phyloP scores from a whole-genome alignment of 2,888 invertebrate genomes.

The Hipparchia sbordonii region DNA sequence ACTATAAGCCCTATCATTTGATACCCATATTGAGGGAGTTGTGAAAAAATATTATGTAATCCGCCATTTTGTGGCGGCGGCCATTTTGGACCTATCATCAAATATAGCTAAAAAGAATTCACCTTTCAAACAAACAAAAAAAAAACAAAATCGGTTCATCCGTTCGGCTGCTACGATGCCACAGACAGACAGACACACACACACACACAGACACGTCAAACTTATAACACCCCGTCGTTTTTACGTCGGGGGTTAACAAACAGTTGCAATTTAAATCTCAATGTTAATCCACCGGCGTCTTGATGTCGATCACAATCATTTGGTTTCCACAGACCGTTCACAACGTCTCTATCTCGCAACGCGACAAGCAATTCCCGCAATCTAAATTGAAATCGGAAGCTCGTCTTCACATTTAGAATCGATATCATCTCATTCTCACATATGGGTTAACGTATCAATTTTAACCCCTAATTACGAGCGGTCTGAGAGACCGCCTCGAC shows the following conservation, averaged over 20 bases:
- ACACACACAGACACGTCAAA: too few relatives aligned
- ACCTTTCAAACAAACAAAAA: too few relatives aligned
- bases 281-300: conserved; percentile 1
- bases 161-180: too few relatives aligned
- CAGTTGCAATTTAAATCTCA: conserved; percentile 11
- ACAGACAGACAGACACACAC: too few relatives aligned
- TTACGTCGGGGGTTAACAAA: background rate
- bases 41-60: too few relatives aligned
- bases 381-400: conserved; percentile 47
- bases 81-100: too few relatives aligned
- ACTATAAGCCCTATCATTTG: too few relatives aligned
- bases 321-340: conserved; percentile 1
- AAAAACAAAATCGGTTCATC: too few relatives aligned
- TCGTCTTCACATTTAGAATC: conserved; percentile 30
- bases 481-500: conserved; percentile 53
- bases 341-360: conserved; percentile 17
- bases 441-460: conserved; percentile 70
- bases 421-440: conserved; percentile 28
- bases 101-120: too few relatives aligned
- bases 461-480: conserved; percentile 65
- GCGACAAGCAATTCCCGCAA: conserved; percentile 32
- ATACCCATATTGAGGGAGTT: too few relatives aligned
- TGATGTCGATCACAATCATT: conserved; percentile 9
- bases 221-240: too few relatives aligned
- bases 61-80: too few relatives aligned